Percentiles rank a stretch among this genome's conserved stretches.
Conservation (phyloP, 2,888 invertebrate genomes). For the Drosophila quasianomalipes region DNA sequence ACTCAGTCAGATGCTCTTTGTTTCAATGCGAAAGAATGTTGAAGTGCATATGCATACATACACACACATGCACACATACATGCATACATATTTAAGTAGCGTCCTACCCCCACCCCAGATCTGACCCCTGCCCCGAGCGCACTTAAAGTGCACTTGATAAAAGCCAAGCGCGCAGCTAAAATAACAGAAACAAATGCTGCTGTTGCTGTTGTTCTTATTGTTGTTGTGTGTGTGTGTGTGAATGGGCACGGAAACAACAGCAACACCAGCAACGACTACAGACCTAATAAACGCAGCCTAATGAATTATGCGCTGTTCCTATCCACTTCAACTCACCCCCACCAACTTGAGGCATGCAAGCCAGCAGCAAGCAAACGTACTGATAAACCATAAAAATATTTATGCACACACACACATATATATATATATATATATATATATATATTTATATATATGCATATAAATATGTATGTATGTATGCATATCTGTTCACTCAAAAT, state of each 20-base stretch:
- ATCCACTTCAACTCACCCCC: slow-evolving; percentile 10
- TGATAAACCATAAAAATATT: slow-evolving; percentile 74
- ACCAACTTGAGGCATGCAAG: slow-evolving; percentile 23
- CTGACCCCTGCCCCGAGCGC: slow-evolving; percentile 4
- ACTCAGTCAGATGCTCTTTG: slow-evolving; percentile 43
- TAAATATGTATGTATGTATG: background rate
- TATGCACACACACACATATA: slow-evolving; percentile 28
- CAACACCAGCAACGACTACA: slow-evolving; percentile 30
- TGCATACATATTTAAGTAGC: slow-evolving; percentile 40
- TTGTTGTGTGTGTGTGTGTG: slow-evolving; percentile 40
- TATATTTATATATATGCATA: background rate
- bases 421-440: background rate
- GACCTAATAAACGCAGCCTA: slow-evolving; percentile 64
- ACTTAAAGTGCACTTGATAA: slow-evolving; percentile 71
- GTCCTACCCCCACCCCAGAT: slow-evolving; percentile 1
- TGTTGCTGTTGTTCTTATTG: slow-evolving; percentile 12
- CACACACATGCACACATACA: background rate
- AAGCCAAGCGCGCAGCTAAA: slow-evolving; percentile 45
- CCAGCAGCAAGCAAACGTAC: slow-evolving; percentile 34
- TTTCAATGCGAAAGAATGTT: slow-evolving; percentile 56
- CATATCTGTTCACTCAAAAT: slow-evolving; percentile 48
- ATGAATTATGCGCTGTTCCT: slow-evolving; percentile 57
- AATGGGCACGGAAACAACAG: slow-evolving; percentile 59
- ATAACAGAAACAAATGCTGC: slow-evolving; percentile 39
- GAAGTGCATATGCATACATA: slow-evolving; percentile 57